Evolutionary conservation across 2,888 invertebrate genomes (phyloP).

Genomic region (Morpho helenor): DNA sequence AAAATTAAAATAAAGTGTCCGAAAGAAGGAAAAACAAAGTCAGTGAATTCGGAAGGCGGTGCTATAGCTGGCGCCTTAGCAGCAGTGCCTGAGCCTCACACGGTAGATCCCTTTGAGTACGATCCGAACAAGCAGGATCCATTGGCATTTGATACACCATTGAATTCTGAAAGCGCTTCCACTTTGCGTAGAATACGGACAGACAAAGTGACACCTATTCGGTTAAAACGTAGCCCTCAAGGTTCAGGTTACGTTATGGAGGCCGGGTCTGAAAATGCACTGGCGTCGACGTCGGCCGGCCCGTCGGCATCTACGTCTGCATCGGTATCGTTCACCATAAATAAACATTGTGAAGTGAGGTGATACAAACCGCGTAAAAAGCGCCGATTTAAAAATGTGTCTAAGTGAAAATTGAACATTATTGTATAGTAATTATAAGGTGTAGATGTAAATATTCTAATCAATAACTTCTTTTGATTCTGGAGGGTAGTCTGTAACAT

Average conservation of each 20-base stretch:
- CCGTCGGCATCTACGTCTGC: conserved; percentile 31
- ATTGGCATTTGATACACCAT: conserved; percentile 64
- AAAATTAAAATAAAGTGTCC: conserved; percentile 85
- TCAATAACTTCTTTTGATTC: conserved; percentile 41
- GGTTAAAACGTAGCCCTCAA: conserved; percentile 90
- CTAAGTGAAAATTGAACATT: conserved; percentile 15
- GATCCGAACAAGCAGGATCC: conserved; percentile 69
- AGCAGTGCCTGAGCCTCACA: conserved; percentile 44
- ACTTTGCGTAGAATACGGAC: conserved; percentile 80
- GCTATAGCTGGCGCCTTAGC: conserved; percentile 38
- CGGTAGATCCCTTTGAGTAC: conserved; percentile 66
- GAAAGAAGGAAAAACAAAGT: conserved; percentile 56
- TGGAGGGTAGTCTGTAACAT: conserved; percentile 52
- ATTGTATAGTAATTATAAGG: conserved; percentile 36
- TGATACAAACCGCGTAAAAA: conserved; percentile 80
- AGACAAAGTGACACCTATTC: conserved; percentile 87
- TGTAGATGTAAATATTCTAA: conserved; percentile 54
- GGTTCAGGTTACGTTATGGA: conserved; percentile 84
- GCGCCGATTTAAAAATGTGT: conserved; percentile 24
- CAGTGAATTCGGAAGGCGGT: conserved; percentile 42
- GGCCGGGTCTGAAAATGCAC: conserved; percentile 45
- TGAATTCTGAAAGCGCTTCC: conserved; percentile 57
- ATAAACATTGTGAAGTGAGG: conserved; percentile 93
- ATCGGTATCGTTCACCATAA: conserved; percentile 77
- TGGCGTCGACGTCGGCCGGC: conserved; percentile 34